A percentile compares a stretch with the other conserved stretches of the same genome.
phyloP scores from a whole-genome alignment of 2,113 vertebrate species.

The Aptenodytes patagonicus region DNA sequence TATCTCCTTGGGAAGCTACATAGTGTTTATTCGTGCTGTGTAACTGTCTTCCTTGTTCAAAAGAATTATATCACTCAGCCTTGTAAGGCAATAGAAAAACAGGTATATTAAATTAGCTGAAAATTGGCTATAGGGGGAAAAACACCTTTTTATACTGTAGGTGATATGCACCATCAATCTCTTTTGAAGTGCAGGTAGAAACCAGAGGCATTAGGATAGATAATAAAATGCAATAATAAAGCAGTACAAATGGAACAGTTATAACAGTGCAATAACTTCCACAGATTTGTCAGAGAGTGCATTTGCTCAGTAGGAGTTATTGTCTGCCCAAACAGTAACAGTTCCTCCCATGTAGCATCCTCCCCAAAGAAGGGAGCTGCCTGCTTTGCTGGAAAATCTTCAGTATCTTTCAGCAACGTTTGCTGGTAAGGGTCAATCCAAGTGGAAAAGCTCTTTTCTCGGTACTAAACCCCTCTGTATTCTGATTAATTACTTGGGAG shows the following conservation, averaged over 20 bases:
- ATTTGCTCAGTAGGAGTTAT: background rate
- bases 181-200: background rate
- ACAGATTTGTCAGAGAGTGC: background rate
- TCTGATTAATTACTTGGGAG: background rate
- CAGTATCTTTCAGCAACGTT: background rate
- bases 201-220: background rate
- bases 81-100: background rate
- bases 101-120: background rate
- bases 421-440: background rate
- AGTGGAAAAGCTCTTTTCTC: background rate
- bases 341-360: background rate
- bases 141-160: background rate
- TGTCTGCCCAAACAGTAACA: background rate
- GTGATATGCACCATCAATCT: background rate
- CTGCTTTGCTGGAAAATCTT: background rate
- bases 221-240: conserved; percentile 26
- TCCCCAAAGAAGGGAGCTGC: background rate
- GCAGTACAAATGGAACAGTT: background rate
- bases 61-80: background rate
- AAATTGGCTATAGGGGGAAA: background rate
- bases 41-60: background rate
- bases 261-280: background rate
- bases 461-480: background rate
- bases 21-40: background rate
- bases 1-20: background rate